These are phyloP conservation scores for Nothobranchius furzeri DNA, from an alignment of 2,113 vertebrate genomes.

Conservation along the genomic window DNA sequence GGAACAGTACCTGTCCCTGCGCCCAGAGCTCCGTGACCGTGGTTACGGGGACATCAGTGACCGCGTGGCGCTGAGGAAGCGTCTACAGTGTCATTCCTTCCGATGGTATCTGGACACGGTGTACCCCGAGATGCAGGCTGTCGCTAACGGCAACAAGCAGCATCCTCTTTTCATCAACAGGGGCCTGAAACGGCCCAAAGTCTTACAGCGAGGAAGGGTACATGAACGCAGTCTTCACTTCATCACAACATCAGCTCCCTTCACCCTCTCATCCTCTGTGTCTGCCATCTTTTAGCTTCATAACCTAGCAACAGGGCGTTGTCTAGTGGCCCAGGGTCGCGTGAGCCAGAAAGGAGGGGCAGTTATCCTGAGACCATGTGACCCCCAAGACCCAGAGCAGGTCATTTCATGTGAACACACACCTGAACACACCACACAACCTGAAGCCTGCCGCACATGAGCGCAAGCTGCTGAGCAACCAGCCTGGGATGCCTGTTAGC, in stretches of 20 bases:
- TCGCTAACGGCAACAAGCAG: conserved; percentile 83
- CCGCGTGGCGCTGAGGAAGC: conserved; percentile 84
- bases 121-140: conserved; percentile 95
- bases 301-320: conserved; percentile 87
- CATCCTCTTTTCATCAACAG: conserved; percentile 88
- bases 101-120: conserved; percentile 94
- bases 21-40: conserved; percentile 87
- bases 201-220: conserved; percentile 91
- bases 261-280: conserved; percentile 7
- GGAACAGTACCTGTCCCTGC: conserved; percentile 94
- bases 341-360: conserved; percentile 92
- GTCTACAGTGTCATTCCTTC: conserved; percentile 88
- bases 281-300: conserved; percentile 76
- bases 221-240: conserved; percentile 29
- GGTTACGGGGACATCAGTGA: conserved; percentile 89
- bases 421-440: not conserved
- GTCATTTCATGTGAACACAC: conserved; percentile 64
- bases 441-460: too few species aligned
- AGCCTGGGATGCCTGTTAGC: too few species aligned
- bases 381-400: conserved; percentile 87
- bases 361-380: conserved; percentile 86
- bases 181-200: conserved; percentile 85
- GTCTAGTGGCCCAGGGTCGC: conserved; percentile 90
- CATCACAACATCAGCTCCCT: not conserved
- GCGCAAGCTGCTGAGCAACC: too few species aligned